Evolutionary conservation across 2,113 vertebrate species (phyloP).

Genomic region (Aleadryas rufinucha): DNA sequence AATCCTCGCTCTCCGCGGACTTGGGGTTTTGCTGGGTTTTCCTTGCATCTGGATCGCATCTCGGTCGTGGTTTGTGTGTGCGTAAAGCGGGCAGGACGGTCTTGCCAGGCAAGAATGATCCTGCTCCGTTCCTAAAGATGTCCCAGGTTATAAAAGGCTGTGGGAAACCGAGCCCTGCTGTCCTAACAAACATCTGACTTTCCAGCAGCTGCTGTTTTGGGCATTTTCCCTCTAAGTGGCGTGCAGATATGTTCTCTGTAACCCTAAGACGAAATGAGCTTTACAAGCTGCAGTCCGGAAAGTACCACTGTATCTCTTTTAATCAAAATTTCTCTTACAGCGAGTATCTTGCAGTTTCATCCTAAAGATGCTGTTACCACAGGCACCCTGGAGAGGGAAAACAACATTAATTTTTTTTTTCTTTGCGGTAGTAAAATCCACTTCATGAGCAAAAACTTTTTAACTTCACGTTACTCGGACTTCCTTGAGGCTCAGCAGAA

Average conservation of each 20-base stretch:
- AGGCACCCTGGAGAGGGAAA: background rate
- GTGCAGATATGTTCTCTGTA: background rate
- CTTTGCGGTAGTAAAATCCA: background rate
- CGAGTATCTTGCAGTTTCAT: background rate
- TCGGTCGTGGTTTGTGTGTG: background rate
- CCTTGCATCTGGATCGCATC: background rate
- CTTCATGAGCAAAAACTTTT: background rate
- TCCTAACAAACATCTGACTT: background rate
- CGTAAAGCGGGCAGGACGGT: rapidly evolving
- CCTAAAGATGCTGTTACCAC: background rate
- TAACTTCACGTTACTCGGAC: background rate
- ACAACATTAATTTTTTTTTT: background rate
- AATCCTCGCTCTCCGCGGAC: background rate
- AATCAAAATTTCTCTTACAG: background rate
- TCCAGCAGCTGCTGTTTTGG: background rate
- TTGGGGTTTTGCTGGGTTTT: background rate
- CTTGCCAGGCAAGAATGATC: background rate
- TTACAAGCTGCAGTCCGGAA: background rate
- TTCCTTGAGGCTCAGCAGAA: background rate
- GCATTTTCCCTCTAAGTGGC: background rate
- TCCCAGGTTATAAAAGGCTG: background rate
- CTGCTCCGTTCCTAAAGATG: background rate
- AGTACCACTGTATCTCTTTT: background rate
- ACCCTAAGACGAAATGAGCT: background rate
- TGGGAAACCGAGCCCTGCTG: background rate